A percentile compares a stretch with the other conserved stretches of the same genome.
phyloP scores from a whole-genome alignment of 2,113 vertebrate genomes.

The Falcunculus frontatus region DNA sequence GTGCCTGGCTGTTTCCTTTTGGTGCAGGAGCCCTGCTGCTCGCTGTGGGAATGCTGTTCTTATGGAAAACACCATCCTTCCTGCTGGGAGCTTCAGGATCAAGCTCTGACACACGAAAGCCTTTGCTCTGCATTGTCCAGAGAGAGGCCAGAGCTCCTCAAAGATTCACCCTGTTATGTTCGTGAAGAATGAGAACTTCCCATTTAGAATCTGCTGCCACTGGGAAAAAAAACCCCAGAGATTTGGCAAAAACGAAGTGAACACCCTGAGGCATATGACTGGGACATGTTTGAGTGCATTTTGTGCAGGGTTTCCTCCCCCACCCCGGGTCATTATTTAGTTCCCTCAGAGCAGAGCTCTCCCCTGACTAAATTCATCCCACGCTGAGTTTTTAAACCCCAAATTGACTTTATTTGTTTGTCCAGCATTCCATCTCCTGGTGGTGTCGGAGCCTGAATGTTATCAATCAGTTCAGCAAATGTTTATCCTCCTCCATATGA shows the following conservation, averaged over 20 bases:
- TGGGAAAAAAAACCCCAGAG: neutral
- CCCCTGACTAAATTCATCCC: conserved; percentile 13
- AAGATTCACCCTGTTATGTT: neutral
- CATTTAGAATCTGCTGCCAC: neutral
- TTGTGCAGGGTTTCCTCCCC: neutral
- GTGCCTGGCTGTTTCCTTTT: neutral
- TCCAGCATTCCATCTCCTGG: neutral
- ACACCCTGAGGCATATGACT: neutral
- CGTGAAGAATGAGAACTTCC: neutral
- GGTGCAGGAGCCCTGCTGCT: neutral
- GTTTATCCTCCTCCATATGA: neutral
- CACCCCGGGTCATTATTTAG: neutral
- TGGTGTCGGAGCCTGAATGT: neutral
- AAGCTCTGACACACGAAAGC: neutral
- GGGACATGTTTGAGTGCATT: neutral
- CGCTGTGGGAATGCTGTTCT: neutral
- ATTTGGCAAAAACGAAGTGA: neutral
- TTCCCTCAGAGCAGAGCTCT: neutral
- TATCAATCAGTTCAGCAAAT: conserved; percentile 4
- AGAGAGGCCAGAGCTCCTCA: neutral
- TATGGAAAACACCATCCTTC: neutral
- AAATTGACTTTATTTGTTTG: neutral
- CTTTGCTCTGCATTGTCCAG: neutral
- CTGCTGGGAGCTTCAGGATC: neutral
- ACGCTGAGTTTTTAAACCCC: neutral